phyloP scores from a whole-genome alignment of 2,888 invertebrate species.

The Eumacrocentrus americanus region DNA sequence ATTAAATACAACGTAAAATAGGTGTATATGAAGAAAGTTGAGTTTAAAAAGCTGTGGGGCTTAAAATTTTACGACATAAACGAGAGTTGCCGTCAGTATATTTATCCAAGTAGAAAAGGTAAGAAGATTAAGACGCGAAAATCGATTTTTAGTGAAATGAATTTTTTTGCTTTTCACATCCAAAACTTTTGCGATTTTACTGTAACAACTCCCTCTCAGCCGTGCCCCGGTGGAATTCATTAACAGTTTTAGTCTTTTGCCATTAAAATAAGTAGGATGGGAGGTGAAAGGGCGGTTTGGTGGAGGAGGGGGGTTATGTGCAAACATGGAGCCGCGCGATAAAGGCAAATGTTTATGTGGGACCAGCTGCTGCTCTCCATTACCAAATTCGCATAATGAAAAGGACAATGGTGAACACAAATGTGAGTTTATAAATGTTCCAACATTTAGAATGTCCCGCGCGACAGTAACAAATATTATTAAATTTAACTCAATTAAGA shows the following conservation, averaged over 20 bases:
- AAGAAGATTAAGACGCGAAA: too few species aligned
- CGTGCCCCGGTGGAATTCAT: not conserved
- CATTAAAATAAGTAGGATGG: not conserved
- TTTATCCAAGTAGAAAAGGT: too few species aligned
- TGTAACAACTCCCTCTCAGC: not conserved
- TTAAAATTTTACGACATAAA: too few species aligned
- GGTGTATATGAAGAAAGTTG: too few species aligned
- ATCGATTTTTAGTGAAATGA: too few species aligned
- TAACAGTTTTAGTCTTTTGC: not conserved
- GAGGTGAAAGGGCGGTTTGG: not conserved
- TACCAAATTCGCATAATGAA: slow-evolving; percentile 17
- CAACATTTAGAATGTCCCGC: too few species aligned
- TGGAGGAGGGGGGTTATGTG: slow-evolving; percentile 3
- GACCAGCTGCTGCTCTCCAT: slow-evolving; percentile 20
- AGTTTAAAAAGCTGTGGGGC: too few species aligned
- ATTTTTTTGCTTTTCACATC: not conserved
- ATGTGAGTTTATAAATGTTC: slow-evolving; percentile 1
- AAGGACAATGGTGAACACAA: not conserved
- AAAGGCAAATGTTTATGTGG: slow-evolving; percentile 8
- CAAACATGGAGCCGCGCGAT: slow-evolving; percentile 4
- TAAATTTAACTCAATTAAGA: too few species aligned
- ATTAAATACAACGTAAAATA: too few species aligned
- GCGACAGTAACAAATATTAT: too few species aligned
- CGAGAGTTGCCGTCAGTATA: too few species aligned
- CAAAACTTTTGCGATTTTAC: not conserved